phyloP scores from a whole-genome alignment of 2,888 invertebrate species.

The Cremastobaeus sp. region DNA sequence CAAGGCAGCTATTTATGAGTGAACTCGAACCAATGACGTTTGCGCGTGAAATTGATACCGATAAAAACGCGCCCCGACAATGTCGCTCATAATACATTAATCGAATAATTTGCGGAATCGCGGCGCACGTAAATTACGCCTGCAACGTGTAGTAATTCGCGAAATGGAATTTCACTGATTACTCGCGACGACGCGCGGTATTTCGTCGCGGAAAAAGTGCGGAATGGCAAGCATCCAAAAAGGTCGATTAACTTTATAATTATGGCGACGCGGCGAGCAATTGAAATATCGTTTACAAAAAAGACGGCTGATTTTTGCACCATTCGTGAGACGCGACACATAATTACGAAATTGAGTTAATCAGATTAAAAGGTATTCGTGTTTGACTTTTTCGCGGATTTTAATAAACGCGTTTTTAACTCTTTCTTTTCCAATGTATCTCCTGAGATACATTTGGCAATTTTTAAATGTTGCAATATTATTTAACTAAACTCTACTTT shows the following conservation, averaged over 20 bases:
- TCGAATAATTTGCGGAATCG: constrained; percentile 28
- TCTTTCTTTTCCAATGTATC: too few relatives aligned
- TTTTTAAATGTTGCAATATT: too few relatives aligned
- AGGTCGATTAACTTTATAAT: constrained; percentile 52
- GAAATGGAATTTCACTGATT: constrained; percentile 44
- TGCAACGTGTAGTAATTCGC: constrained; percentile 19
- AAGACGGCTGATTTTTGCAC: constrained; percentile 17
- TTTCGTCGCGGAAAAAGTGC: constrained; percentile 37
- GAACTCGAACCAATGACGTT: too few relatives aligned
- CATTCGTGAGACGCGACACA: constrained; percentile 14
- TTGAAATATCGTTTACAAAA: constrained; percentile 34
- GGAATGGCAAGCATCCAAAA: constrained; percentile 44
- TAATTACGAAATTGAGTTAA: constrained; percentile 35
- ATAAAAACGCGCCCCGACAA: constrained; percentile 3
- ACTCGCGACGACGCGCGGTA: constrained; percentile 32
- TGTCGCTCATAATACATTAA: constrained; percentile 20
- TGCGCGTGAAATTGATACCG: constrained; percentile 22
- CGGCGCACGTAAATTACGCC: constrained; percentile 26
- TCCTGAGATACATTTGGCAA: too few relatives aligned
- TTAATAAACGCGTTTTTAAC: too few relatives aligned
- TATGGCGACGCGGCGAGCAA: constrained; percentile 21
- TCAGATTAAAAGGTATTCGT: constrained; percentile 33
- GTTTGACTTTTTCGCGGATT: too few relatives aligned
- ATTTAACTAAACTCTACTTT: too few relatives aligned
- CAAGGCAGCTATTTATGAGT: too few relatives aligned